These are phyloP conservation scores for Entomobrya proxima DNA, from an alignment of 2,888 invertebrate genomes.

Conservation along the genomic window DNA sequence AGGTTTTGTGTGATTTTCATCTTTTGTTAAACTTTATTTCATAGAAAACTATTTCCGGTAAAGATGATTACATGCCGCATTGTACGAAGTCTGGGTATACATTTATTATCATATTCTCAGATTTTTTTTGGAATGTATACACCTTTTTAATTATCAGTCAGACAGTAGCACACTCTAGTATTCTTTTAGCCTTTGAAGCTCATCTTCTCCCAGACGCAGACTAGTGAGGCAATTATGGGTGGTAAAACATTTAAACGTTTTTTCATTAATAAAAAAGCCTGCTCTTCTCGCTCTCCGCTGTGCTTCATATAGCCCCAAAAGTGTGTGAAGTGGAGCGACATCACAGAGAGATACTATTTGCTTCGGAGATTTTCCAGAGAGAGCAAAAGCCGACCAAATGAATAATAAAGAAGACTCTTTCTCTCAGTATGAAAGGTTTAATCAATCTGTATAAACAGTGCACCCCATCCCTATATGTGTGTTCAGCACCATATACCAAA, in stretches of 20 bases:
- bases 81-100: too few species aligned
- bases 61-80: too few species aligned
- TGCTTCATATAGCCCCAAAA: too few species aligned
- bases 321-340: background rate
- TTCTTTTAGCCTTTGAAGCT: background rate
- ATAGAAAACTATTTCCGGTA: too few species aligned
- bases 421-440: slow-evolving; percentile 5
- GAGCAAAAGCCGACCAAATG: background rate
- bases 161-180: background rate
- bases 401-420: slow-evolving; percentile 33
- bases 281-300: too few species aligned
- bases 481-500: too few species aligned
- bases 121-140: too few species aligned
- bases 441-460: slow-evolving; percentile 33
- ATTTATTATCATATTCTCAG: too few species aligned
- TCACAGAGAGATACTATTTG: too few species aligned
- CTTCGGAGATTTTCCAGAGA: background rate
- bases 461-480: background rate
- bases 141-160: too few species aligned
- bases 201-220: background rate
- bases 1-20: too few species aligned
- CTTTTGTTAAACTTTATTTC: too few species aligned
- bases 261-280: background rate
- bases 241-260: slow-evolving; percentile 20
- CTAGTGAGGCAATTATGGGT: background rate